phyloP scores from a whole-genome alignment of 2,113 vertebrate species.

The Tachuris rubrigastra region DNA sequence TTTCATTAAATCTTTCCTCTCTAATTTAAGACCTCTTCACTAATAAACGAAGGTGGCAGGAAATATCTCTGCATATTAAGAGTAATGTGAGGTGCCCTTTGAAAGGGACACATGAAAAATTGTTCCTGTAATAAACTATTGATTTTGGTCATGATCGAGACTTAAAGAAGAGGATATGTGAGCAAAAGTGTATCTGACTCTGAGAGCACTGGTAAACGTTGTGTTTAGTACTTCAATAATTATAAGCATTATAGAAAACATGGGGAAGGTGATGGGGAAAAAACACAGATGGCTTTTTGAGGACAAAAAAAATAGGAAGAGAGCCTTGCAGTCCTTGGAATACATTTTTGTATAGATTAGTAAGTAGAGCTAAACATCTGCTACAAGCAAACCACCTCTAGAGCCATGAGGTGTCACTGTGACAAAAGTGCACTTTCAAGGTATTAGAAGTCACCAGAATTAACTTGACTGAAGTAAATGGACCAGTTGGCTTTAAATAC shows the following conservation, averaged over 20 bases:
- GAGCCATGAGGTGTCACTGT: background rate
- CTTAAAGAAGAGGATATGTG: slow-evolving; percentile 30
- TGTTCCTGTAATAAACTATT: slow-evolving; percentile 67
- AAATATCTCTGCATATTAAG: slow-evolving; percentile 38
- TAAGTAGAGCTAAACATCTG: background rate
- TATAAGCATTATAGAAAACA: background rate
- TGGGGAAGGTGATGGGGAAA: background rate
- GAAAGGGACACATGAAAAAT: slow-evolving; percentile 62
- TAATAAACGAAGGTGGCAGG: slow-evolving; percentile 54
- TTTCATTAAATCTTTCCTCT: slow-evolving; percentile 8
- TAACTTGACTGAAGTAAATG: background rate
- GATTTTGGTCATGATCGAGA: slow-evolving; percentile 29
- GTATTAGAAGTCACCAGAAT: background rate
- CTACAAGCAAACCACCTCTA: background rate
- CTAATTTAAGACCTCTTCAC: slow-evolving; percentile 10
- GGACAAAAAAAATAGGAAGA: background rate
- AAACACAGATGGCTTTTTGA: background rate
- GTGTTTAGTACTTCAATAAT: background rate
- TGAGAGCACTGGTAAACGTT: background rate
- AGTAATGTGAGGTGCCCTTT: slow-evolving; percentile 16
- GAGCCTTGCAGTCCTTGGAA: background rate
- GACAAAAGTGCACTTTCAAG: background rate
- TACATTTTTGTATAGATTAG: background rate
- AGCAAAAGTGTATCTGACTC: background rate
- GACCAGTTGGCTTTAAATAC: background rate